These are phyloP conservation scores for Macrosoma leucophasiata DNA, from an alignment of 2,888 invertebrate species.

Conservation along the genomic window DNA sequence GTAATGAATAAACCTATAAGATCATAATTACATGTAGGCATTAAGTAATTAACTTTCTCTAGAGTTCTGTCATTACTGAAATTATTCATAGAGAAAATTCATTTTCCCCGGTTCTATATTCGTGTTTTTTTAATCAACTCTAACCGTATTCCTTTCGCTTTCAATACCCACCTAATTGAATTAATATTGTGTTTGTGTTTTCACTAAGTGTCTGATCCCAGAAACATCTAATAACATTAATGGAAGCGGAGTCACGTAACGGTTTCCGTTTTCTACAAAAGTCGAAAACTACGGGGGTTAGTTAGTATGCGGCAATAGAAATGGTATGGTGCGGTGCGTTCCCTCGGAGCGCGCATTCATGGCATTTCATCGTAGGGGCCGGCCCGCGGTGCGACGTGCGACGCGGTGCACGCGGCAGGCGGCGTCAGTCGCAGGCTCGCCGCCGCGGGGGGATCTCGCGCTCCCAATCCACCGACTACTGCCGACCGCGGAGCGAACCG, in stretches of 20 bases:
- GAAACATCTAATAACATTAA: conserved; percentile 43
- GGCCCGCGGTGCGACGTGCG: conserved; percentile 30
- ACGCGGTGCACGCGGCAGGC: conserved; percentile 34
- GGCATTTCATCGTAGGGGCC: conserved; percentile 60
- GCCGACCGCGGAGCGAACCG: conserved; percentile 30
- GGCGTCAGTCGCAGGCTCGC: conserved; percentile 68
- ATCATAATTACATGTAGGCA: too few species aligned
- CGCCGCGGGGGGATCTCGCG: conserved; percentile 64
- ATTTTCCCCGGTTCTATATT: too few species aligned
- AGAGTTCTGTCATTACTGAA: too few species aligned
- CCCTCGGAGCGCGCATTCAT: conserved; percentile 53
- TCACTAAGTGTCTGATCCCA: conserved; percentile 17
- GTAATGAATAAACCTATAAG: too few species aligned
- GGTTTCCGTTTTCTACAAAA: conserved; percentile 63
- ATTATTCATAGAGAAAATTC: too few species aligned
- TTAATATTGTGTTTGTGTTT: conserved; percentile 4
- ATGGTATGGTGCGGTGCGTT: conserved; percentile 44
- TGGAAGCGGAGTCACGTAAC: conserved; percentile 59
- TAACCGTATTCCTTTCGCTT: too few species aligned
- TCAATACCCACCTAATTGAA: too few species aligned
- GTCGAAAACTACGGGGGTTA: conserved; percentile 61
- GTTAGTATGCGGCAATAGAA: conserved; percentile 66
- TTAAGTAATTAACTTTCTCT: too few species aligned
- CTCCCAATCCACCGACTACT: conserved; percentile 25
- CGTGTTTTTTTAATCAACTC: too few species aligned